Conservation (phyloP, 2,797 vertebrate species). For the Girardinus metallicus region DNA sequence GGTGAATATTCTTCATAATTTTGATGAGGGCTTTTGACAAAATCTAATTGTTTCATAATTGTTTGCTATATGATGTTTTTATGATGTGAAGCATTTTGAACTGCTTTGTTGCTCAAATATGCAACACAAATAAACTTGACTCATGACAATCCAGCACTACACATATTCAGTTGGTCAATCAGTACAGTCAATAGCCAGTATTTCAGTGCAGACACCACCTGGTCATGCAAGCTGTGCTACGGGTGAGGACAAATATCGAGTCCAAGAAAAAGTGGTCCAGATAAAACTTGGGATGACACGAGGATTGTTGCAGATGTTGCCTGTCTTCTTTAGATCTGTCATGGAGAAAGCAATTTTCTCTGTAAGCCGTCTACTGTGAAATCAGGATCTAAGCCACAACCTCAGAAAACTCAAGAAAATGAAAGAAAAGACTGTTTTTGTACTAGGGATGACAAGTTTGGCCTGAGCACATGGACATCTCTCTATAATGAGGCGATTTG, state of each 20-base stretch:
- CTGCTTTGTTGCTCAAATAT: too few relatives aligned
- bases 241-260: not conserved
- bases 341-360: not conserved
- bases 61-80: too few relatives aligned
- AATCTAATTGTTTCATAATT: too few relatives aligned
- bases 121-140: too few relatives aligned
- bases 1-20: too few relatives aligned
- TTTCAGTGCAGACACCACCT: not conserved
- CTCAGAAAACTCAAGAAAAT: not conserved
- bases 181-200: not conserved
- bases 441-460: not conserved
- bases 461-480: not conserved
- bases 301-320: not conserved
- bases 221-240: not conserved
- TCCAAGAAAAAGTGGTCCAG: not conserved
- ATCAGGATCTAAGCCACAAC: not conserved
- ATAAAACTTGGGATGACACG: not conserved
- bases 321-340: not conserved
- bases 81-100: too few relatives aligned
- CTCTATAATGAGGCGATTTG: not conserved
- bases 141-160: not conserved
- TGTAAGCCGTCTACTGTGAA: not conserved
- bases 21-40: too few relatives aligned
- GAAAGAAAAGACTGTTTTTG: not conserved
- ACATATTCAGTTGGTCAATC: not conserved